Evolutionary conservation across 1,140 invertebrate genomes (phyloP).

Genomic region (Hypsibius dujardini): DNA sequence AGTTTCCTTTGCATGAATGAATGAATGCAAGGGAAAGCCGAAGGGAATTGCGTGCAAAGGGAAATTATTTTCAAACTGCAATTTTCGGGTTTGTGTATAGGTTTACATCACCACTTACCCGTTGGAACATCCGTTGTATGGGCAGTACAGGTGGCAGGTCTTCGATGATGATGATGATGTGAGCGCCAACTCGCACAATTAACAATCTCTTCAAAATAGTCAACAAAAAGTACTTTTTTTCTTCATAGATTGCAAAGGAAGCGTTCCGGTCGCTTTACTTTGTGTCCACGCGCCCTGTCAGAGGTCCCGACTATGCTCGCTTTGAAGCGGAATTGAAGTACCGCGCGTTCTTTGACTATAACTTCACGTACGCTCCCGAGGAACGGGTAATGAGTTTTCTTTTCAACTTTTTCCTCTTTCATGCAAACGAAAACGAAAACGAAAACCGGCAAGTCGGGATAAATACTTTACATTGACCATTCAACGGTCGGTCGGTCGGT

Average conservation of each 20-base stretch:
- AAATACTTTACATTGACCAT: no score
- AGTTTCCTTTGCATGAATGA: no score
- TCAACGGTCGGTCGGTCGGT: no score
- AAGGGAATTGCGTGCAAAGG: no score
- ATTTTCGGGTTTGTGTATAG: neutral
- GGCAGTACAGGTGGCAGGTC: neutral
- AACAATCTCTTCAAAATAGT: neutral
- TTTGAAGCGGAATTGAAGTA: conserved; percentile 14
- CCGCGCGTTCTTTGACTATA: neutral
- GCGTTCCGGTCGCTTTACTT: neutral
- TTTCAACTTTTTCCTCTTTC: neutral
- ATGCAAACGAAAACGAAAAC: neutral
- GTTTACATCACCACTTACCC: neutral
- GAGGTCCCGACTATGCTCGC: neutral
- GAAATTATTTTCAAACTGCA: no score
- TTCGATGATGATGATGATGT: neutral
- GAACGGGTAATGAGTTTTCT: neutral
- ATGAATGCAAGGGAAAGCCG: no score
- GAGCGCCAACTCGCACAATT: neutral
- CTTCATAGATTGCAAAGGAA: neutral
- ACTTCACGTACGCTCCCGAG: neutral
- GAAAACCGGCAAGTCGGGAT: no score
- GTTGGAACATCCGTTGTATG: conserved; percentile 7
- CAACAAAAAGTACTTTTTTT: neutral
- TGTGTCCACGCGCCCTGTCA: neutral